These are phyloP conservation scores for Lophochroa leadbeateri DNA, from an alignment of 2,113 vertebrate genomes.

Conservation along the genomic window DNA sequence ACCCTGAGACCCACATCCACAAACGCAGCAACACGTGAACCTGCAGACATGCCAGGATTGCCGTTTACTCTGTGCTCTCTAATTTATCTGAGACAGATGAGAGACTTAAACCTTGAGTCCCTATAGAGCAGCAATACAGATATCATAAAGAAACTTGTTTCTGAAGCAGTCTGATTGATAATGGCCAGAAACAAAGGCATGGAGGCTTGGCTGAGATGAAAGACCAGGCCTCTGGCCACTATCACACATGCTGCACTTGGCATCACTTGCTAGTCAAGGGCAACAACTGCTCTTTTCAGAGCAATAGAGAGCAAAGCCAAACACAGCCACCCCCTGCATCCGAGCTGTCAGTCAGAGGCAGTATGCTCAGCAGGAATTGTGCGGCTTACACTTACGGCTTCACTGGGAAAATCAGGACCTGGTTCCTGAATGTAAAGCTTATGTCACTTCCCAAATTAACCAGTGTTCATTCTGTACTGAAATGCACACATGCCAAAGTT, in stretches of 20 bases:
- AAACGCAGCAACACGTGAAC: not conserved
- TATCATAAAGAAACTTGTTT: not conserved
- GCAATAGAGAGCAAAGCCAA: not conserved
- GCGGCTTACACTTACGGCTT: not conserved
- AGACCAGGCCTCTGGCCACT: slow-evolving; percentile 11
- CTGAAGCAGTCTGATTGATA: not conserved
- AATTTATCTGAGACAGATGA: not conserved
- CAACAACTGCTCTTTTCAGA: slow-evolving; percentile 46
- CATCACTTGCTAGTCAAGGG: not conserved
- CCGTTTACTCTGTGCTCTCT: not conserved
- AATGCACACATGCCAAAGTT: not conserved
- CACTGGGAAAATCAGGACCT: not conserved
- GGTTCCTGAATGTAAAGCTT: not conserved
- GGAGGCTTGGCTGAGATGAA: not conserved
- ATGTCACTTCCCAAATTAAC: not conserved
- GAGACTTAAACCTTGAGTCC: not conserved
- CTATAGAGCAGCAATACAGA: not conserved
- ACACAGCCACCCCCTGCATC: not conserved
- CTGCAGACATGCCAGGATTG: not conserved
- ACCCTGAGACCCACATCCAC: not conserved
- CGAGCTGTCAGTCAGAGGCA: not conserved
- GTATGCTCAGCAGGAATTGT: not conserved
- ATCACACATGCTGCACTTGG: not conserved
- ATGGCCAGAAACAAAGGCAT: not conserved
- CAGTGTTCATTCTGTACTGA: not conserved